These are phyloP conservation scores for Alca torda DNA, from an alignment of 2,797 vertebrate genomes.

Conservation along the genomic window DNA sequence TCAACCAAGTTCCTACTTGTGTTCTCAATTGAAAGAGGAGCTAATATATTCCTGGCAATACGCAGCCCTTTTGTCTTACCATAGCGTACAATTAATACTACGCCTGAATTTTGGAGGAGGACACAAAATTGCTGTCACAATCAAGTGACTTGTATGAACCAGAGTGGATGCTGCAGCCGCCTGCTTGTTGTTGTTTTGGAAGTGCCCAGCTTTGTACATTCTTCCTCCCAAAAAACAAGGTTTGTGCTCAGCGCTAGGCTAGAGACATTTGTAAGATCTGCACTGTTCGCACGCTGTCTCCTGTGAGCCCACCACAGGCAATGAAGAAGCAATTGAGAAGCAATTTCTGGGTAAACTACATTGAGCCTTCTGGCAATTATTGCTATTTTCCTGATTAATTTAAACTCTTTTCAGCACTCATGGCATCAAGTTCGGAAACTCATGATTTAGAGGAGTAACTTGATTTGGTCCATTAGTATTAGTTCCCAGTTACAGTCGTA, in stretches of 20 bases:
- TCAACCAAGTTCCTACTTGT: slow-evolving; percentile 59
- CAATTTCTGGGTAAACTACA: not conserved
- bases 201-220: not conserved
- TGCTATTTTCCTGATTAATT: not conserved
- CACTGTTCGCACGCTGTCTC: not conserved
- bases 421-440: not conserved
- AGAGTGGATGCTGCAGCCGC: not conserved
- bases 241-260: not conserved
- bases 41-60: slow-evolving; percentile 46
- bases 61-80: not conserved
- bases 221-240: not conserved
- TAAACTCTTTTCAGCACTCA: not conserved
- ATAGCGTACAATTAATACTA: not conserved
- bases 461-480: not conserved
- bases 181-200: not conserved
- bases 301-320: not conserved
- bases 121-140: not conserved
- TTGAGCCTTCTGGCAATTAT: not conserved
- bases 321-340: not conserved
- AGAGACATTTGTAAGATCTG: not conserved
- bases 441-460: not conserved
- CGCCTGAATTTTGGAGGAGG: not conserved
- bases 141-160: not conserved
- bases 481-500: not conserved
- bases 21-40: slow-evolving; percentile 32